Evolutionary conservation across 2,797 vertebrate genomes (phyloP).

Genomic region (Holocentrus rufus): DNA sequence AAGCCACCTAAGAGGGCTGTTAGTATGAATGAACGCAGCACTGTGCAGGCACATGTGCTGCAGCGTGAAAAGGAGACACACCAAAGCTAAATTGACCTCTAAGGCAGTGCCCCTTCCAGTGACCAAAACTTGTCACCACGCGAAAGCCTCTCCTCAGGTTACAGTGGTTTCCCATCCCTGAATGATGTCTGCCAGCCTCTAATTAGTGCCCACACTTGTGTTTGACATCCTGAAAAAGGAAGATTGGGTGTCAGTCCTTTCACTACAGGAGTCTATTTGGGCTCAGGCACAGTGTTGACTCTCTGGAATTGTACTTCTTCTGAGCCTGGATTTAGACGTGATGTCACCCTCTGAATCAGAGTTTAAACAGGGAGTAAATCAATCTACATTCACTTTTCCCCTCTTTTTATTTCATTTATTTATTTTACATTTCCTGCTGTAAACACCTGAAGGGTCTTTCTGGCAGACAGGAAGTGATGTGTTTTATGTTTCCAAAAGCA

Average conservation of each 20-base stretch:
- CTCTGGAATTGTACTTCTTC: constrained; percentile 51
- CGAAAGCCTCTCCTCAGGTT: constrained; percentile 67
- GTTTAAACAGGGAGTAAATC: constrained; percentile 22
- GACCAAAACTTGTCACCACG: constrained; percentile 56
- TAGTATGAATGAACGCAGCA: constrained; percentile 39
- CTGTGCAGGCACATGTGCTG: constrained; percentile 35
- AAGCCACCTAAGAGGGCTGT: constrained; percentile 63
- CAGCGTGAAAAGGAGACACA: constrained; percentile 51
- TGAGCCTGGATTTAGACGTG: constrained; percentile 64
- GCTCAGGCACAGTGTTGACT: constrained; percentile 35
- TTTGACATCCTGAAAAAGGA: constrained; percentile 59
- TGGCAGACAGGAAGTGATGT: too few species aligned
- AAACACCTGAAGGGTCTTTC: too few species aligned
- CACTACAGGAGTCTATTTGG: constrained; percentile 58
- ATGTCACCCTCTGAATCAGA: constrained; percentile 48
- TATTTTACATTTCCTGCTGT: too few species aligned
- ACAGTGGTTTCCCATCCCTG: constrained; percentile 52
- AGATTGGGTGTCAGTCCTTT: constrained; percentile 72
- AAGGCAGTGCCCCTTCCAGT: constrained; percentile 38
- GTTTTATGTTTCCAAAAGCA: too few species aligned
- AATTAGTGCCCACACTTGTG: constrained; percentile 77
- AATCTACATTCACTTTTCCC: background rate
- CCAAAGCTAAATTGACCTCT: constrained; percentile 45
- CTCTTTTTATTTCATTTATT: background rate
- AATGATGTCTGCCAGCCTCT: constrained; percentile 68